Evolutionary conservation across 30 jellyfish, hydroid and myxozoan species (phyloP), one percentile per base, ranked within the genome.

Genomic region (Morbakka virulenta): DNA sequence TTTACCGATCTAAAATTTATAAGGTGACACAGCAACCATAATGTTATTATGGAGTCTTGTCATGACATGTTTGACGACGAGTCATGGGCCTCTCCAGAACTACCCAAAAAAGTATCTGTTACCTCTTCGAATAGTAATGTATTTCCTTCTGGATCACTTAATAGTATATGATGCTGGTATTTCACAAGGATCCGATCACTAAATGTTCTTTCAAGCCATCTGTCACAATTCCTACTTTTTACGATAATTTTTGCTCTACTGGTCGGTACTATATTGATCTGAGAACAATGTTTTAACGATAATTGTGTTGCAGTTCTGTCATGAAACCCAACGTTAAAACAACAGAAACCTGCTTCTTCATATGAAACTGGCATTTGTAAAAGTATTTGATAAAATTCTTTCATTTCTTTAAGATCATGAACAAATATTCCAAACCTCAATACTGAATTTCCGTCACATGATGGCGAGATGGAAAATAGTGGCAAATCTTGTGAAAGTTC

Each of bases 131-230:
- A 74, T 4, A 81, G 52, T 47, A 81, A 49, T 1, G 25, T 34
- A 66, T 81, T 81, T 6, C 93, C 93, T 35, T 81, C 93, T 64
- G 93, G 93, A 31, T 81, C 93, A 32, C 81, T 35, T 1, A 85
- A n/a, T n/a, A n/a, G n/a, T n/a, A n/a, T n/a, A n/a, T n/a, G n/a
- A n/a, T n/a, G n/a, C n/a, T n/a, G n/a, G n/a, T n/a, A n/a, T n/a
- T n/a, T n/a, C n/a, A n/a, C n/a, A n/a, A n/a, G n/a, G n/a, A n/a
- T n/a, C n/a, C n/a, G n/a, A n/a, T n/a, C n/a, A n/a, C n/a, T n/a
- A n/a, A n/a, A n/a, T n/a, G n/a, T n/a, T n/a, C n/a, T n/a, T n/a
- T n/a, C n/a, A n/a, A n/a, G n/a, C n/a, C n/a, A n/a, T n/a, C n/a
- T n/a, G n/a, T n/a, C n/a, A n/a, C n/a, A n/a, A n/a, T n/a, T n/a